phyloP scores from a whole-genome alignment of 1,140 invertebrate genomes.

The Anoplolepis gracilipes region DNA sequence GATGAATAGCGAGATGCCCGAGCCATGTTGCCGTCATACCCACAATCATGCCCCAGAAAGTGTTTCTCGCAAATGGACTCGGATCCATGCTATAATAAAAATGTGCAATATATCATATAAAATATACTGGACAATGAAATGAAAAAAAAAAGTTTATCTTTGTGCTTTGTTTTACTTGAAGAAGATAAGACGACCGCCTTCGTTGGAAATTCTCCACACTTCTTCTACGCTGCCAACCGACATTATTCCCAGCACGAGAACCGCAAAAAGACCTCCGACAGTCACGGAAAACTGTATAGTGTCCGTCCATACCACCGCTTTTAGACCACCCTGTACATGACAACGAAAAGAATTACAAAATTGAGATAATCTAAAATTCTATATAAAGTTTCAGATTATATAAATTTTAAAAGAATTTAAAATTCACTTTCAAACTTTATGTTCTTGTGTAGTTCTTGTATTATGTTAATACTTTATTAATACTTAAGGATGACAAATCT shows the following conservation, averaged over 20 bases:
- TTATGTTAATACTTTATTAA: not conserved
- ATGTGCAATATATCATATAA: not conserved
- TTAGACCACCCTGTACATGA: conserved; percentile 88
- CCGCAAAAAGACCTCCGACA: conserved; percentile 88
- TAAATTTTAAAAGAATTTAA: not conserved
- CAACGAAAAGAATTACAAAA: not conserved
- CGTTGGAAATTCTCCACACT: conserved; percentile 71
- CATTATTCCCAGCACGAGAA: conserved; percentile 88
- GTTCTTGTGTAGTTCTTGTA: not conserved
- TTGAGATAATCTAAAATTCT: not conserved
- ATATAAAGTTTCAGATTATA: not conserved
- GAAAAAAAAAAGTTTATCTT: not conserved
- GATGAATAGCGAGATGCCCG: conserved; percentile 88
- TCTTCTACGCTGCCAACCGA: conserved; percentile 88
- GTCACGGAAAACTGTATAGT: conserved; percentile 90
- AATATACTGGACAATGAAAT: conserved; percentile 5
- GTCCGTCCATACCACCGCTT: conserved; percentile 92
- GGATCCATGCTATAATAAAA: conserved; percentile 85
- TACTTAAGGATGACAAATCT: not conserved
- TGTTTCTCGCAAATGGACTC: conserved; percentile 87
- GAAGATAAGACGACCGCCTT: conserved; percentile 75
- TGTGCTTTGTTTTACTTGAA: conserved; percentile 72
- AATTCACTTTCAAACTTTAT: not conserved
- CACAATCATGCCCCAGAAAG: conserved; percentile 87
- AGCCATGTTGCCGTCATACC: conserved; percentile 87